Conservation (phyloP, 1,140 invertebrate genomes). For the Lutraria rhynchaena region DNA sequence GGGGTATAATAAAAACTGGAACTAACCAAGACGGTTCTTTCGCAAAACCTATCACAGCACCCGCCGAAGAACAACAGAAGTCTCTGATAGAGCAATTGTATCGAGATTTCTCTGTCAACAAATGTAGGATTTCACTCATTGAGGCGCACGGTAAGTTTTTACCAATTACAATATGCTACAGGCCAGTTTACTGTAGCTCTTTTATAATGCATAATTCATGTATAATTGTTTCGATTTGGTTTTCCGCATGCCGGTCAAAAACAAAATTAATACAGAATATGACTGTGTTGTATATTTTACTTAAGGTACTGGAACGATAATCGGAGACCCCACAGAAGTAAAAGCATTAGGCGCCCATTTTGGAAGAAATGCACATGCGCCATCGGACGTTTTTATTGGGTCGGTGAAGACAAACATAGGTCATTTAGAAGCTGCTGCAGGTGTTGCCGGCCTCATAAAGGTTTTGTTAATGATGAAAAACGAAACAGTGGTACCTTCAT, state of each 20-base stretch:
- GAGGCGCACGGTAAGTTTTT: slow-evolving; percentile 64
- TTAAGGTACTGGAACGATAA: slow-evolving; percentile 66
- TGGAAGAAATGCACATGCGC: background rate
- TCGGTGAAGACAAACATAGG: slow-evolving; percentile 70
- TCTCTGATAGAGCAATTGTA: slow-evolving; percentile 34
- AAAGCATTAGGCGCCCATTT: slow-evolving; percentile 55
- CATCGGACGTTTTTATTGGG: slow-evolving; percentile 47
- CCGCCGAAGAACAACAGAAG: slow-evolving; percentile 53
- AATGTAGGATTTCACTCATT: slow-evolving; percentile 36
- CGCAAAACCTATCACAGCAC: slow-evolving; percentile 52
- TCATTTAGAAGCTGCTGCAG: slow-evolving; percentile 92
- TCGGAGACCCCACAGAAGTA: slow-evolving; percentile 67
- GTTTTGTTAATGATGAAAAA: slow-evolving; percentile 69
- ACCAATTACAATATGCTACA: too few species aligned
- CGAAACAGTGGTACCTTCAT: slow-evolving; percentile 57
- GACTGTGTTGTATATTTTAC: background rate
- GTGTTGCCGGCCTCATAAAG: slow-evolving; percentile 94
- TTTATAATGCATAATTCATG: too few species aligned
- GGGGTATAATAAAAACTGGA: too few species aligned
- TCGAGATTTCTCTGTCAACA: slow-evolving; percentile 17
- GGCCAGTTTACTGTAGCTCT: too few species aligned
- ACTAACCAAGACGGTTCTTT: slow-evolving; percentile 58
- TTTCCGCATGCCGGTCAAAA: too few species aligned
- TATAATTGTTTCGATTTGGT: too few species aligned
- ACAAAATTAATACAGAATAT: background rate